Evolutionary conservation across 2,113 vertebrate genomes (phyloP).

Genomic region (Microtus oregoni): DNA sequence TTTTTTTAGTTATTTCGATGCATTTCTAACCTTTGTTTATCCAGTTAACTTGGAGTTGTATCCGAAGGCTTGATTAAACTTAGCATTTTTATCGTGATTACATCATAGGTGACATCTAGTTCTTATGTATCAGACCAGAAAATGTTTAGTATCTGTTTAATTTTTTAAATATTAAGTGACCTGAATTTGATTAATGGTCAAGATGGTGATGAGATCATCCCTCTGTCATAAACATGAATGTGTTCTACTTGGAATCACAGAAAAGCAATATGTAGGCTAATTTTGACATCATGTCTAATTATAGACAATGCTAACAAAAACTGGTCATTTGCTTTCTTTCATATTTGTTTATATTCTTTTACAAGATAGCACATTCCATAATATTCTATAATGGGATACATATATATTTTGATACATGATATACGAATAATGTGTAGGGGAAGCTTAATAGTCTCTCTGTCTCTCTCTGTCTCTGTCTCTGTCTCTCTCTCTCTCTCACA

Average conservation of each 20-base stretch:
- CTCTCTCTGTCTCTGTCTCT: background rate
- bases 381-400: background rate
- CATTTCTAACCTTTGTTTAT: background rate
- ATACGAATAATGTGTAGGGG: background rate
- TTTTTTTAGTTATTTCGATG: background rate
- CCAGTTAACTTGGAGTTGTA: conserved; percentile 24
- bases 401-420: background rate
- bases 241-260: background rate
- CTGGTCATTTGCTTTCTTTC: conserved; percentile 28
- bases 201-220: background rate
- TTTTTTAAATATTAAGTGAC: conserved; percentile 39
- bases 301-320: background rate
- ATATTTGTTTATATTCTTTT: background rate
- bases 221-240: background rate
- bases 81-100: conserved; percentile 45
- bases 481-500: no score
- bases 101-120: background rate
- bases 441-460: background rate
- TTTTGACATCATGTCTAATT: background rate
- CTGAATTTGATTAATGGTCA: conserved; percentile 53
- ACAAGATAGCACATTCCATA: background rate
- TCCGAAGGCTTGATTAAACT: conserved; percentile 11
- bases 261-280: background rate
- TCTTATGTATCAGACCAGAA: conserved; percentile 23
- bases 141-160: background rate